These are phyloP conservation scores for Anorthoa munda DNA, from an alignment of 2,888 invertebrate species.

Conservation along the genomic window DNA sequence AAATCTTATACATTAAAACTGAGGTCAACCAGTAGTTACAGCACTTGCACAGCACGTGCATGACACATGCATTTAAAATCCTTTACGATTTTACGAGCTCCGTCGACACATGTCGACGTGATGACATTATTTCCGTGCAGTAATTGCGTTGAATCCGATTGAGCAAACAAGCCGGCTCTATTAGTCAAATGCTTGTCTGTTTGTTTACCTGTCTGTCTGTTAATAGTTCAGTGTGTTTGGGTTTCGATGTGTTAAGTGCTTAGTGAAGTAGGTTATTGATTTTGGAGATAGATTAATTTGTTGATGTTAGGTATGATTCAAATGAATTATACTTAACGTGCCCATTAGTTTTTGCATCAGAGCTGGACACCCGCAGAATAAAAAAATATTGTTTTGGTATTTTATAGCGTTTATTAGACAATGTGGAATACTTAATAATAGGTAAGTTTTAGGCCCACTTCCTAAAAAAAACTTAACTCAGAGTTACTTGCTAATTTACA, in stretches of 20 bases:
- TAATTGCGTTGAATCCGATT: constrained; percentile 69
- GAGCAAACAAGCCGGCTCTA: constrained; percentile 60
- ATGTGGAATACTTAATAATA: no score
- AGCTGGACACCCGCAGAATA: no score
- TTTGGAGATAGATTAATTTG: constrained; percentile 14
- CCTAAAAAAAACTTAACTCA: no score
- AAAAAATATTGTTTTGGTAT: no score
- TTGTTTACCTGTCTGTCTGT: constrained; percentile 37
- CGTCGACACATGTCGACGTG: constrained; percentile 42
- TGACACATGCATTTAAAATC: constrained; percentile 1
- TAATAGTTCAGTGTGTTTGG: constrained; percentile 48
- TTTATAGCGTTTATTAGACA: no score
- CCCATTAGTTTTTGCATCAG: no score
- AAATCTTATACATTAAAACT: not conserved
- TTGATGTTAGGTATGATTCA: not conserved
- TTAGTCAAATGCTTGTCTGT: constrained; percentile 60
- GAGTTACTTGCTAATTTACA: no score
- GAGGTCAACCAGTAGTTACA: not conserved
- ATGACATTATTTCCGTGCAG: constrained; percentile 72
- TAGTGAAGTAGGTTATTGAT: constrained; percentile 25
- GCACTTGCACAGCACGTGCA: not conserved
- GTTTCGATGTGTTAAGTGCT: constrained; percentile 20
- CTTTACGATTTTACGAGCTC: constrained; percentile 25
- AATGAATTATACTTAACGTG: not conserved
- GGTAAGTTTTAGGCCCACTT: no score